A percentile compares a stretch with the other conserved stretches of the same genome.
Conservation (phyloP, 2,113 vertebrate genomes). For the Poecilia latipinna region DNA sequence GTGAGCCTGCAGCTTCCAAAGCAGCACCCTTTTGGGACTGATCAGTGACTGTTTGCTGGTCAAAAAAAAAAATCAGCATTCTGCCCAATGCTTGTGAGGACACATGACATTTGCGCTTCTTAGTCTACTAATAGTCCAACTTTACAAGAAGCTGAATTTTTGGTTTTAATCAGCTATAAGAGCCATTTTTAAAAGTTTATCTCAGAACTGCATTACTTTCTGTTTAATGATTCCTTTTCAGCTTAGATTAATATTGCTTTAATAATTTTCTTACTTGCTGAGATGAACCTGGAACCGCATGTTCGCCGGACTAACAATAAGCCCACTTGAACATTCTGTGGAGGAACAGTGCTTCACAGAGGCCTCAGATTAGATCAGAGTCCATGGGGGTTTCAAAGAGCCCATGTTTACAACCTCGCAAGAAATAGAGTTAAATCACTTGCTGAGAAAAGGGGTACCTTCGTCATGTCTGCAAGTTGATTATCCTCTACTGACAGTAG, state of each 20-base stretch:
- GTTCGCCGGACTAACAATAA: not conserved
- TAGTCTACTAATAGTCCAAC: not conserved
- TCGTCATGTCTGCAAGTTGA: conserved; percentile 2
- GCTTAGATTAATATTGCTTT: not conserved
- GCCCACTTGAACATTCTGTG: not conserved
- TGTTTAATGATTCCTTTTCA: not conserved
- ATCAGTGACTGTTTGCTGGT: too few relatives aligned
- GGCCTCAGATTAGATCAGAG: not conserved
- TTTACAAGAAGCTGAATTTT: not conserved
- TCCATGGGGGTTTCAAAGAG: conserved; percentile 2
- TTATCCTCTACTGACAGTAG: conserved; percentile 23
- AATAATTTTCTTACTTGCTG: not conserved
- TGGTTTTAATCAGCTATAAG: not conserved
- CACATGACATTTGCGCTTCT: not conserved
- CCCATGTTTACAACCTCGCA: not conserved
- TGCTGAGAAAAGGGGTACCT: conserved; percentile 5
- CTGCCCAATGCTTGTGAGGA: not conserved
- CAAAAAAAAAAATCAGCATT: not conserved
- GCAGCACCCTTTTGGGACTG: too few relatives aligned
- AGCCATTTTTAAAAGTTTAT: not conserved
- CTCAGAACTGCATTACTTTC: not conserved
- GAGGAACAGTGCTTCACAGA: not conserved
- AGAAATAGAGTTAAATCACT: conserved; percentile 5
- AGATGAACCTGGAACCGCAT: not conserved
- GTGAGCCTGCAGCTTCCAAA: too few relatives aligned